A percentile compares a stretch with the other conserved stretches of the same genome.
phyloP scores from a whole-genome alignment of 2,888 invertebrate species.

The Acrocyrtus sp. region DNA sequence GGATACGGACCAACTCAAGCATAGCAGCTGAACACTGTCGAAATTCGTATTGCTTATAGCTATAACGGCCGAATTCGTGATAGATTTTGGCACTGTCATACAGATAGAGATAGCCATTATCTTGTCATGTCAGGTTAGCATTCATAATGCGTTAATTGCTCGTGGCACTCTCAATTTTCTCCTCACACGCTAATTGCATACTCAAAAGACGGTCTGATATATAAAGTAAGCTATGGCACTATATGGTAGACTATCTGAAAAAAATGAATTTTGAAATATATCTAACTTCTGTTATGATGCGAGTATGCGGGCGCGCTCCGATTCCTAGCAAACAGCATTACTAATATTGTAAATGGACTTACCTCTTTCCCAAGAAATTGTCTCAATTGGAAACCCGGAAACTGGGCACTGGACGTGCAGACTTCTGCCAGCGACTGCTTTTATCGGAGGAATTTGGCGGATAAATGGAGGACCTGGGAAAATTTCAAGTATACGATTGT shows the following conservation, averaged over 20 bases:
- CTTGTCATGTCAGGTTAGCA: slow-evolving; percentile 51
- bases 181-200: slow-evolving; percentile 46
- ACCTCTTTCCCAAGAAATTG: slow-evolving; percentile 92
- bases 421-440: slow-evolving; percentile 85
- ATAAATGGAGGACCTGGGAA: slow-evolving; percentile 78
- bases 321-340: too few relatives aligned
- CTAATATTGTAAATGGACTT: slow-evolving; percentile 64
- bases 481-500: too few relatives aligned
- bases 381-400: slow-evolving; percentile 88
- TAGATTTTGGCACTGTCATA: too few relatives aligned
- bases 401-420: slow-evolving; percentile 89
- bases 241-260: too few relatives aligned
- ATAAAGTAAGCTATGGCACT: too few relatives aligned
- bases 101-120: slow-evolving; percentile 20
- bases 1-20: too few relatives aligned
- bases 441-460: slow-evolving; percentile 87
- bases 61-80: too few relatives aligned
- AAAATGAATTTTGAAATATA: too few relatives aligned
- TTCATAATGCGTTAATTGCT: slow-evolving; percentile 51
- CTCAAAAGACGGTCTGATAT: slow-evolving; percentile 8
- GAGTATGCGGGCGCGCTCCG: too few relatives aligned
- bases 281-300: too few relatives aligned
- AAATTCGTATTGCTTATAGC: too few relatives aligned
- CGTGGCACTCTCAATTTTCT: slow-evolving; percentile 49
- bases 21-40: too few relatives aligned